A percentile compares a stretch with the other conserved stretches of the same genome.
Conservation (phyloP, 1,140 invertebrate genomes). For the Eueides isabella region DNA sequence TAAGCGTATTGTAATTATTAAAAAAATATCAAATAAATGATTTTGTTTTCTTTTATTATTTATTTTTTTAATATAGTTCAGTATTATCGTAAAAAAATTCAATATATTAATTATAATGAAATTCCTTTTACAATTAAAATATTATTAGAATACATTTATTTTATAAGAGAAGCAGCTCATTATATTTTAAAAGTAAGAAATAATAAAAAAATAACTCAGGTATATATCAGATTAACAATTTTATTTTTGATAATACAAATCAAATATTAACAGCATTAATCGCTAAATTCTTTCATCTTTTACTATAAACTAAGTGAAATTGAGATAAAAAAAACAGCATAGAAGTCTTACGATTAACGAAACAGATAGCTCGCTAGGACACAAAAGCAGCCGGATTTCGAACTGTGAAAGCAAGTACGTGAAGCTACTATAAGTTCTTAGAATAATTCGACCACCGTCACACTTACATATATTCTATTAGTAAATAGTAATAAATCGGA, state of each 20-base stretch:
- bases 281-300: neutral
- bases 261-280: neutral
- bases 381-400: conserved; percentile 39
- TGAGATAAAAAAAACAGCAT: conserved; percentile 49
- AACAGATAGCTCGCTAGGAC: conserved; percentile 37
- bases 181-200: too few species aligned
- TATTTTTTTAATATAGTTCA: too few species aligned
- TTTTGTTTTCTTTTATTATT: too few species aligned
- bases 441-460: conserved; percentile 21
- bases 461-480: neutral
- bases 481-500: neutral
- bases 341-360: conserved; percentile 51
- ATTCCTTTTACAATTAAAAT: too few species aligned
- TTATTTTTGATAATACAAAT: too few species aligned
- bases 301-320: conserved; percentile 48
- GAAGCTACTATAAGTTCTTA: conserved; percentile 12
- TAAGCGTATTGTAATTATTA: neutral
- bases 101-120: too few species aligned
- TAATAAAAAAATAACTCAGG: too few species aligned
- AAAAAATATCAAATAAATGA: too few species aligned
- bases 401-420: conserved; percentile 42
- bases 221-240: too few species aligned
- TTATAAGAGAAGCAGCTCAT: too few species aligned
- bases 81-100: too few species aligned
- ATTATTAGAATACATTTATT: too few species aligned